Evolutionary conservation across 2,797 vertebrate species (phyloP), one percentile per base, ranked within the genome.

Genomic region (Enteromius mattozi): DNA sequence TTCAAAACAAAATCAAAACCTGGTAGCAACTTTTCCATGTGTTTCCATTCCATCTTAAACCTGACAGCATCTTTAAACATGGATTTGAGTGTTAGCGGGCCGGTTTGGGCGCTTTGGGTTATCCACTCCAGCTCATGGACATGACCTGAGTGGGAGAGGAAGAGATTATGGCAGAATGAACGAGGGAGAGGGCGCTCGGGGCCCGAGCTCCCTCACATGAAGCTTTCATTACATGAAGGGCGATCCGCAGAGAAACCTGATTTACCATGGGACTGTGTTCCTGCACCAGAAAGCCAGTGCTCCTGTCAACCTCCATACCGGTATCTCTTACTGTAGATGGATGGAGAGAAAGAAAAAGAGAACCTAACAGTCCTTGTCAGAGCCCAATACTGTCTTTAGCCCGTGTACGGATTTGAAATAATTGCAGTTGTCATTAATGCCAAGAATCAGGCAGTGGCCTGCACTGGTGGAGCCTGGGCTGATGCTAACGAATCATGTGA

Each of bases 401-500:
- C 66, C 13, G 74, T 66, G 45, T 92, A 89, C 88, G 17, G 86
- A 91, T 89, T 85, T 88, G 89, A 92, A 89, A 88, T 94, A 91
- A 93, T 89, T 87, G 88, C 82, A 88, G 82, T 83, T 93, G 92
- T 94, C 92, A 93, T 93, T 92, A 94, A 92, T 91, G 91, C 91
- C 61, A 89, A 84, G 87, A 88, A 87, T 90, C 89, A 86, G 89
- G 92, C 65, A 91, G 91, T 92, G 88, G 91, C 88, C 93, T 92
- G 91, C 91, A 91, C 91, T 90, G 92, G 89, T 91, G 89, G 89
- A 85, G 91, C 88, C 90, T 81, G 89, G 87, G 16, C 77, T 72
- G 78, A 84, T 83, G 92, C 92, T 94, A 93, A 94, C 91, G 86
- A 94, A 93, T 92, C 90, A 92, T 92, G 93, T 93, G 93, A 93